phyloP scores from a whole-genome alignment of 2,797 vertebrate species.

The Hippopotamyrus pictus region DNA sequence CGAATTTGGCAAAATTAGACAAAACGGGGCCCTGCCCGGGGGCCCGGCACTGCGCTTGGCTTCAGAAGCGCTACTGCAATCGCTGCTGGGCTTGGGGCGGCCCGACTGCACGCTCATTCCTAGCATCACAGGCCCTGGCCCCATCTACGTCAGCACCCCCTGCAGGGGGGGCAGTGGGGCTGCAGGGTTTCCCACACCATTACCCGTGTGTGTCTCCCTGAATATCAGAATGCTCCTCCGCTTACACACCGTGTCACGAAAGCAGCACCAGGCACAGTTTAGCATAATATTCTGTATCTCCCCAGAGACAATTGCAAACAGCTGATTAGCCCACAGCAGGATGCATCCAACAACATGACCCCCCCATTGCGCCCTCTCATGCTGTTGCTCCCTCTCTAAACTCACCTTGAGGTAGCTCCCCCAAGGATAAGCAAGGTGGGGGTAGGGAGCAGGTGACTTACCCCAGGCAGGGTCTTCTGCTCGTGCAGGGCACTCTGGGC shows the following conservation, averaged over 20 bases:
- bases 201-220: neutral
- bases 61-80: neutral
- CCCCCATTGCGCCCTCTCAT: neutral
- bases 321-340: slow-evolving; percentile 15
- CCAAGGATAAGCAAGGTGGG: neutral
- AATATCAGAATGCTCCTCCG: neutral
- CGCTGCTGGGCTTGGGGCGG: neutral
- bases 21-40: neutral
- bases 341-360: neutral
- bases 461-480: slow-evolving; percentile 78
- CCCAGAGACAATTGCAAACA: slow-evolving; percentile 1
- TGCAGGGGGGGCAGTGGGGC: neutral
- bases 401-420: neutral
- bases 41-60: neutral
- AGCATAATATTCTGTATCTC: neutral
- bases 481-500: slow-evolving; percentile 76
- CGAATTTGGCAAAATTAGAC: neutral
- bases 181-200: neutral
- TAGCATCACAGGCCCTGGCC: neutral
- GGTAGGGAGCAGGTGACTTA: slow-evolving; percentile 56
- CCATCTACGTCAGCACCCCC: neutral
- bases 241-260: neutral
- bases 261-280: neutral
- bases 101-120: neutral
- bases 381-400: neutral